phyloP scores from a whole-genome alignment of 2,797 vertebrate species.

The Carcharodon carcharias region DNA sequence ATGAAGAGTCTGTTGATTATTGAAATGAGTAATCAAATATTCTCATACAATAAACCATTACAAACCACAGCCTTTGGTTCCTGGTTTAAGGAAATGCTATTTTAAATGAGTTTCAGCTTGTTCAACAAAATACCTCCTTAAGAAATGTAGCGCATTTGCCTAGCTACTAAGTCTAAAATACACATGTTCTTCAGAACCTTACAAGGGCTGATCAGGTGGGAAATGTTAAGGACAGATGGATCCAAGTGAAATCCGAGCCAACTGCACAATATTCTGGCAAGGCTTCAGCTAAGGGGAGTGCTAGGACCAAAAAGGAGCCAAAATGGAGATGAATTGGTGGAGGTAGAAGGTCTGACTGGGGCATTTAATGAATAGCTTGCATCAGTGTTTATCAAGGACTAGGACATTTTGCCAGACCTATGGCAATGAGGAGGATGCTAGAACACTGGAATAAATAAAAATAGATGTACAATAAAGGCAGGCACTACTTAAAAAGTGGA shows the following conservation, averaged over 20 bases:
- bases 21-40: neutral
- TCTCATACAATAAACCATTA: neutral
- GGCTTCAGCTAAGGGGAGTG: neutral
- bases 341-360: too few species aligned
- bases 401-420: neutral
- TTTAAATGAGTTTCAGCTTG: neutral
- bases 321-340: too few species aligned
- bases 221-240: neutral
- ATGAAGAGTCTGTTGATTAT: neutral
- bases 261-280: neutral
- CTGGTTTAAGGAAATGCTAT: neutral
- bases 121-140: neutral
- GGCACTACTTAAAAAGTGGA: too few species aligned
- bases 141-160: neutral
- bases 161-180: neutral
- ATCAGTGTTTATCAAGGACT: too few species aligned
- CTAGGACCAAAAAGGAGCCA: neutral
- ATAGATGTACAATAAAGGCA: too few species aligned
- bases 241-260: neutral
- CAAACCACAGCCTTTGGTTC: too few species aligned
- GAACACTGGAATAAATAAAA: neutral
- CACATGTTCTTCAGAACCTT: neutral
- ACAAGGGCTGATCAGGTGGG: neutral
- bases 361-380: too few species aligned
- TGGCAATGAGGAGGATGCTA: neutral